phyloP scores from a whole-genome alignment of 2,113 vertebrate species.

The Gymnorhina tibicen region DNA sequence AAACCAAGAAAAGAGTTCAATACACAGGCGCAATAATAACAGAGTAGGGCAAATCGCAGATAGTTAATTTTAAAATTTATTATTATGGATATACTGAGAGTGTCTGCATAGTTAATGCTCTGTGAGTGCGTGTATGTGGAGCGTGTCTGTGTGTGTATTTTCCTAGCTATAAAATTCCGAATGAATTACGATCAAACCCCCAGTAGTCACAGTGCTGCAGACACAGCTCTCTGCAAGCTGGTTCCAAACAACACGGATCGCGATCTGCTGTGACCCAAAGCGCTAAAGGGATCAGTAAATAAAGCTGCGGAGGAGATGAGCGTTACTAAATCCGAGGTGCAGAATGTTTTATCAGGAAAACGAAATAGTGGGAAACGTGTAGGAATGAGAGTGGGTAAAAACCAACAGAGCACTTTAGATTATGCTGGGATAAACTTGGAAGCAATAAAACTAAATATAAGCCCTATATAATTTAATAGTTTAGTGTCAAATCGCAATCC shows the following conservation, averaged over 20 bases:
- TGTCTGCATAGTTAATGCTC: not conserved
- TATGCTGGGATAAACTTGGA: constrained; percentile 55
- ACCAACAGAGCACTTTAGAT: constrained; percentile 3
- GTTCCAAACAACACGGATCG: not conserved
- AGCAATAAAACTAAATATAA: constrained; percentile 65
- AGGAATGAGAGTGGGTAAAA: not conserved
- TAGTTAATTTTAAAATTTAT: not conserved
- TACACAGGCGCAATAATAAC: not conserved
- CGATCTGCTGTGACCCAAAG: not conserved
- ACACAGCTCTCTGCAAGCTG: not conserved
- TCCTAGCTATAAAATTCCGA: constrained; percentile 50
- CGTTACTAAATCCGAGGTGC: not conserved
- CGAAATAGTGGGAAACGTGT: not conserved
- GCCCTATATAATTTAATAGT: constrained; percentile 69
- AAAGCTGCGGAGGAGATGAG: not conserved
- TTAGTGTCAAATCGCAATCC: constrained; percentile 58
- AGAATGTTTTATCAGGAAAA: not conserved
- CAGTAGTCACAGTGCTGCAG: not conserved
- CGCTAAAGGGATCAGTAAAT: not conserved
- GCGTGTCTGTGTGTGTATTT: constrained; percentile 2
- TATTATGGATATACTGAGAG: not conserved
- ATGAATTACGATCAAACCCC: constrained; percentile 47
- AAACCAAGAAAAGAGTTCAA: not conserved
- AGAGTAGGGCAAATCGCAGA: not conserved
- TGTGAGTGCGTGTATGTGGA: not conserved